A percentile compares a stretch with the other conserved stretches of the same genome.
These are phyloP conservation scores for Electrophaes corylata DNA, from an alignment of 2,888 invertebrate species.

Conservation along the genomic window DNA sequence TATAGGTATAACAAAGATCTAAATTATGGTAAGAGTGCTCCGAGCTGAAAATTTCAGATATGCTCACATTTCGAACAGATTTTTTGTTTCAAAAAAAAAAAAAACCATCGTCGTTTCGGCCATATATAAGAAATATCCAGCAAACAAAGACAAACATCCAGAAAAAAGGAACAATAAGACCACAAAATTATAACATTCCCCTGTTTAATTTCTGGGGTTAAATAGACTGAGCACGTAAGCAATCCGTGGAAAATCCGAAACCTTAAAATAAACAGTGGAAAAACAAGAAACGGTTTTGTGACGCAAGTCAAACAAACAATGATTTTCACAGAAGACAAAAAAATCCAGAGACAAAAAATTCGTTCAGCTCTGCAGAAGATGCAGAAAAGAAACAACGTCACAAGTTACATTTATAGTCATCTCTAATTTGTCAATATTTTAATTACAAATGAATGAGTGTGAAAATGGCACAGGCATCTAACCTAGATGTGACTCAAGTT, in stretches of 20 bases:
- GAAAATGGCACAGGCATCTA: too few relatives aligned
- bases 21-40: too few relatives aligned
- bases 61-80: too few relatives aligned
- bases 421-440: too few relatives aligned
- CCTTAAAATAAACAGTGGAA: constrained; percentile 28
- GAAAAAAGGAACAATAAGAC: neutral
- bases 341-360: constrained; percentile 31
- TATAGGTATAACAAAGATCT: too few relatives aligned
- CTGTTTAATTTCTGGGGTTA: neutral
- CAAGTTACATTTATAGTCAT: neutral
- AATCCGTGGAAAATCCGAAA: constrained; percentile 32
- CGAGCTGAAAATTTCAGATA: too few relatives aligned
- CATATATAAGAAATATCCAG: too few relatives aligned
- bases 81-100: too few relatives aligned
- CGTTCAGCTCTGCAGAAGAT: constrained; percentile 26
- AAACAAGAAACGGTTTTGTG: constrained; percentile 29
- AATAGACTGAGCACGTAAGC: constrained; percentile 18
- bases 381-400: constrained; percentile 7
- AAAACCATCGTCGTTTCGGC: too few relatives aligned
- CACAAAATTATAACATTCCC: neutral
- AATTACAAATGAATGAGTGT: too few relatives aligned
- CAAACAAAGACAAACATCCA: neutral
- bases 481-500: too few relatives aligned
- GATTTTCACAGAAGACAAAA: constrained; percentile 19
- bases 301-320: constrained; percentile 36